A percentile compares a stretch with the other conserved stretches of the same genome.
These are phyloP conservation scores for Catharus ustulatus DNA, from an alignment of 2,797 vertebrate species.

Conservation along the genomic window DNA sequence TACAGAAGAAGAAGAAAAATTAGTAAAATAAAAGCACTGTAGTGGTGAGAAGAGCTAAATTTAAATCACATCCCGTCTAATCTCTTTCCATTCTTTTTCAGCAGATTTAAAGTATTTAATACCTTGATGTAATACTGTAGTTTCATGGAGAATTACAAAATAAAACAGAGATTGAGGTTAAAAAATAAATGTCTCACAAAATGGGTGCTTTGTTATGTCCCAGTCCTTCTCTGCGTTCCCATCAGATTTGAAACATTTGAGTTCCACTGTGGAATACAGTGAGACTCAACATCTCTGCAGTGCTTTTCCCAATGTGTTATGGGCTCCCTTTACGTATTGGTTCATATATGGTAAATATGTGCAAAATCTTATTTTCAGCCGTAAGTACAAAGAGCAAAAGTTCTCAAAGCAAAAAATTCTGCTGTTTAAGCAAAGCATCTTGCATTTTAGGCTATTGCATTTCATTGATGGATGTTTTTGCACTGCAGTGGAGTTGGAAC, in stretches of 20 bases:
- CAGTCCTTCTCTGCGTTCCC: neutral
- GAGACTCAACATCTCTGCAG: neutral
- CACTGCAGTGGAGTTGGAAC: neutral
- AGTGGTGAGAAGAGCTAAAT: neutral
- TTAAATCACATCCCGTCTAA: neutral
- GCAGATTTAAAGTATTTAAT: slow-evolving; percentile 5
- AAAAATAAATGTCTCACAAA: neutral
- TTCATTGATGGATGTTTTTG: neutral
- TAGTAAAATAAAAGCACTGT: neutral
- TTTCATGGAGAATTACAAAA: neutral
- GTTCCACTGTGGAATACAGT: fast-evolving
- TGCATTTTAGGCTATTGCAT: neutral
- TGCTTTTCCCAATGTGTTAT: neutral
- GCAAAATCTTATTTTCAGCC: neutral
- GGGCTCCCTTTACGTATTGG: neutral
- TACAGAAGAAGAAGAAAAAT: slow-evolving; percentile 3
- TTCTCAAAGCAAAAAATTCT: neutral
- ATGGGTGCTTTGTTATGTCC: neutral
- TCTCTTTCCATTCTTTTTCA: neutral
- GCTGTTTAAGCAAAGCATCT: neutral
- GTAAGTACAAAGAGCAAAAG: neutral
- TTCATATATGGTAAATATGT: neutral
- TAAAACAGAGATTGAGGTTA: neutral
- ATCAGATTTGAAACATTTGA: neutral
- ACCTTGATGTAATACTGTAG: neutral